Evolutionary conservation across 2,797 vertebrate species (phyloP).

Genomic region (Acomys russatus): DNA sequence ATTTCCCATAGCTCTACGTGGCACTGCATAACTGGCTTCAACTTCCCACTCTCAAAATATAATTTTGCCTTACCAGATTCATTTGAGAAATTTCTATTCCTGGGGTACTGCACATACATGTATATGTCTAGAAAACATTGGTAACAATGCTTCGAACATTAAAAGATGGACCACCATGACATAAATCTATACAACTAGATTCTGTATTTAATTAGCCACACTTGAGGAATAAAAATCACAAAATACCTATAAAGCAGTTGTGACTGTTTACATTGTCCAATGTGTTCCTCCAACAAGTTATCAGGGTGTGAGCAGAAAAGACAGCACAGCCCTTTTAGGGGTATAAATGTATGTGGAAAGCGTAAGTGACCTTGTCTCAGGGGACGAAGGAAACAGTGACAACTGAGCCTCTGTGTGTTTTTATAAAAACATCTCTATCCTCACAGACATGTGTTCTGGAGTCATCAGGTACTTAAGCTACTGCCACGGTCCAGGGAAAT

Average conservation of each 20-base stretch:
- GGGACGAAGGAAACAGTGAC: background rate
- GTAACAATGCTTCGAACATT: slow-evolving; percentile 11
- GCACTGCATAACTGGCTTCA: background rate
- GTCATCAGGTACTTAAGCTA: background rate
- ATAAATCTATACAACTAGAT: background rate
- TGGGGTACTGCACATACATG: background rate
- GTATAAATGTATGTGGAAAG: background rate
- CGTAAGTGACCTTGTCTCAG: background rate
- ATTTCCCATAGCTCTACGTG: background rate
- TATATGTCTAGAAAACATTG: background rate
- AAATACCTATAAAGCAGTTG: background rate
- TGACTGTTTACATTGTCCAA: background rate
- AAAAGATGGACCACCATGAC: background rate
- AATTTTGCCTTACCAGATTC: slow-evolving; percentile 22
- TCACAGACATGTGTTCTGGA: background rate
- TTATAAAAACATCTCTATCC: background rate
- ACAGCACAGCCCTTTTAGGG: slow-evolving; percentile 22
- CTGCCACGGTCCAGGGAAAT: background rate
- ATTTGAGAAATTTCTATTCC: slow-evolving; percentile 15
- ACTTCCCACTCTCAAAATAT: background rate
- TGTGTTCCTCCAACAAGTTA: slow-evolving; percentile 42
- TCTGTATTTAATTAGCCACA: background rate
- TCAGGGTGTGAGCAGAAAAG: background rate
- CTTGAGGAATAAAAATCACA: background rate
- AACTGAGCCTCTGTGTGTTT: background rate